Evolutionary conservation across 2,797 vertebrate species (phyloP), one percentile per base, ranked within the genome.

Genomic region (Helicolenus hilgendorfi): DNA sequence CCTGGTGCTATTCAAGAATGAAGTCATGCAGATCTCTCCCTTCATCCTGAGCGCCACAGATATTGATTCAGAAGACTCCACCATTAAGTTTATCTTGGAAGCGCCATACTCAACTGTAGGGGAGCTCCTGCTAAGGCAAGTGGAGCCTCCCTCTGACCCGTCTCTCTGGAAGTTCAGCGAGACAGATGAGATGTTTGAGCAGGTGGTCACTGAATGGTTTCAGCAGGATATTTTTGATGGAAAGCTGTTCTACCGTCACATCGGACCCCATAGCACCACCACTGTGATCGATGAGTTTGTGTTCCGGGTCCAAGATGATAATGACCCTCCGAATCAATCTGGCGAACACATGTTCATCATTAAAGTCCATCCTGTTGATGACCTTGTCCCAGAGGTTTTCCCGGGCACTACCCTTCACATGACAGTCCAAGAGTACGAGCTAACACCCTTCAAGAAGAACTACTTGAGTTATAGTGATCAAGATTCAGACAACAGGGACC

Each of bases 171-270:
- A 83, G 69, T 98, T 98, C 77, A 96, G 97, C 31, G 96, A 95
- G 60, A 96, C 96, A 63, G 98, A 98, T 93, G 97, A 96, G 11
- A 84, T 98, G 89, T 98, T 98, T 94, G 98, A 98, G 94, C 98
- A 97, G 90, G 97, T 97, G 88, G 98, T 98, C 82, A 98, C 95
- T 0, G 96, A 98, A 71, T 98, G 98, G 98, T 96, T 97, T 87
- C 98, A 98, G 93, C 97, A 97, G 87, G 98, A 99, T 89, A 98
- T 98, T 94, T 94, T 97, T 0, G 97, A 98, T 86, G 98, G 98
- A 64, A 98, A 97, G 87, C 93, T 98, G 29, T 98, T 98, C 92
- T 99, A 98, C 92, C 97, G 92, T 63, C 97, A 99, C 83, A 91
- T 89, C 0, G 98, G 98, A 68, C 89, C 96, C 49, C 98, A 98